Conservation (phyloP, 2,113 vertebrate genomes). For the Holacanthus passer region DNA sequence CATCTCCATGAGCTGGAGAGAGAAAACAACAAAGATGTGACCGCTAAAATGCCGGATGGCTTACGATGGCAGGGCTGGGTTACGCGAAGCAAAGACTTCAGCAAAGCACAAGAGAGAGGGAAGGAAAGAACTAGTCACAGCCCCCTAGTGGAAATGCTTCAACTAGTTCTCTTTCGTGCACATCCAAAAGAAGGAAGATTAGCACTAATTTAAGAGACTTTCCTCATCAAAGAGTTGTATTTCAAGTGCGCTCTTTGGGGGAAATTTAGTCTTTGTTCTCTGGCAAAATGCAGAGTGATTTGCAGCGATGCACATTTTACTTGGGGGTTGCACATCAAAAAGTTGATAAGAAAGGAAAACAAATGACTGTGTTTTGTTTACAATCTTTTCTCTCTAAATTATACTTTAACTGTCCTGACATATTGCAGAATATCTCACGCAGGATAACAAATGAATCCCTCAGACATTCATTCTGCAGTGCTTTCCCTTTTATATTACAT, state of each 20-base stretch:
- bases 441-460: slow-evolving; percentile 71
- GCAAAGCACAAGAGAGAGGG: slow-evolving; percentile 25
- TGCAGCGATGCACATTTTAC: background rate
- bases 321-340: slow-evolving; percentile 18
- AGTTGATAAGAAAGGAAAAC: slow-evolving; percentile 36
- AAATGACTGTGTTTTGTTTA: slow-evolving; percentile 48
- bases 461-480: slow-evolving; percentile 62
- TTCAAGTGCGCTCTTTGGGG: background rate
- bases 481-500: slow-evolving; percentile 67
- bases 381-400: slow-evolving; percentile 43
- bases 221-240: slow-evolving; percentile 29
- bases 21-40: slow-evolving; percentile 61
- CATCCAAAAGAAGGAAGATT: background rate
- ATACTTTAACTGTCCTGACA: slow-evolving; percentile 48
- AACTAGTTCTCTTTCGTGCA: slow-evolving; percentile 13
- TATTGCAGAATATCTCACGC: slow-evolving; percentile 49
- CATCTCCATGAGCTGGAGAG: slow-evolving; percentile 56
- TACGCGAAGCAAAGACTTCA: slow-evolving; percentile 19
- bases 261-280: slow-evolving; percentile 7
- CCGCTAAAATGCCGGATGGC: slow-evolving; percentile 52
- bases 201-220: slow-evolving; percentile 6
- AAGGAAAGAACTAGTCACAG: slow-evolving; percentile 38
- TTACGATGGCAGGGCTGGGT: slow-evolving; percentile 39
- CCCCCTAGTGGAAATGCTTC: slow-evolving; percentile 58
- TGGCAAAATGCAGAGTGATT: background rate